Base-by-base conservation (phyloP, 2,113 vertebrate genomes). In the Pseudorhombus dupliciocellatus region DNA sequence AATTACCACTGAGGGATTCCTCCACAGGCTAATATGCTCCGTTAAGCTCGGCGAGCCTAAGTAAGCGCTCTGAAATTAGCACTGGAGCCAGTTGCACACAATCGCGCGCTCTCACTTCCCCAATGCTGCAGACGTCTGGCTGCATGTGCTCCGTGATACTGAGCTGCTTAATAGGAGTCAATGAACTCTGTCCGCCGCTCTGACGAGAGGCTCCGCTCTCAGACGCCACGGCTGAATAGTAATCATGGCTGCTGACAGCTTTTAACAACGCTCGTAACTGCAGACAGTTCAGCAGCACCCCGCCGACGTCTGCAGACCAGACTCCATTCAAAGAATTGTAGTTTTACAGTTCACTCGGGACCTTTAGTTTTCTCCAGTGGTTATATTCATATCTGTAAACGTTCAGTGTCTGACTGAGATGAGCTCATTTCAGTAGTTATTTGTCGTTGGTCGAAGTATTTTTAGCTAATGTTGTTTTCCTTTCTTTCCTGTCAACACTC, bases 31-130 rank as follows among this genome's bases (percentile, higher is more conserved):
- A 73, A 81, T 67, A 60, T 63, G 68, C 74, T 66, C 57, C 7
- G 63, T 70, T 79, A 80, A 79, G 74, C 80, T 76, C 21, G 7
- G 76, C 61, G 20, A 80, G 77, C 50, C 58, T 57, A 81, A 87
- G 83, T 57, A 81, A 87, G 83, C 77, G 62, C 81, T 83, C 72
- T 74, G 68, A 85, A 85, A 85, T 85, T 67, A 85, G 80, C 57
- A 53, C 58, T 53, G 52, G 66, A 83, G 61, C 75, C 63, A 40
- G 71, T 60, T 42, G 11, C 66, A 68, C 72, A 73, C 77, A 66
- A 78, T 69, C 59, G 2, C 30, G 7, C 56, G 21, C 68, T 66
- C 62, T 70, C 76, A 73, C 28, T 34, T 73, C 51, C 2, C 66
- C 79, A 73, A 69, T 76, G 58, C 60, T 28, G 67, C 80, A 31